A percentile compares a stretch with the other conserved stretches of the same genome.
phyloP scores from a whole-genome alignment of 2,797 vertebrate genomes.

The Iguana delicatissima region DNA sequence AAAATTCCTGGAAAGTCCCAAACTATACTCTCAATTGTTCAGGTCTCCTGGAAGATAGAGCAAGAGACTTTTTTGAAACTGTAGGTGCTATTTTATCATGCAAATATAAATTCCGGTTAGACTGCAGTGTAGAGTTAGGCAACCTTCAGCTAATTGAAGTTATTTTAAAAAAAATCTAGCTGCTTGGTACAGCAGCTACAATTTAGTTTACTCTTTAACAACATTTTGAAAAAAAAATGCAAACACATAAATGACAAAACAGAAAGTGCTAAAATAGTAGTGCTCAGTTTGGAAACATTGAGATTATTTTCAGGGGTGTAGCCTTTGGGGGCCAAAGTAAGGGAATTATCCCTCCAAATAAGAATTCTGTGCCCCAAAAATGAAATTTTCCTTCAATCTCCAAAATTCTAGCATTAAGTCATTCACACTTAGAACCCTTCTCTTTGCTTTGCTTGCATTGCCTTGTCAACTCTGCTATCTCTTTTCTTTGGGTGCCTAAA shows the following conservation, averaged over 20 bases:
- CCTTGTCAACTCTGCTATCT: too few species aligned
- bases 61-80: neutral
- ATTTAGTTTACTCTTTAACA: conserved; percentile 52
- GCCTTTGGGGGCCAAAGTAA: too few species aligned
- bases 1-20: neutral
- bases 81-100: conserved; percentile 13
- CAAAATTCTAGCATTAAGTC: too few species aligned
- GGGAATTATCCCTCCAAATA: too few species aligned
- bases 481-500: too few species aligned
- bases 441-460: too few species aligned
- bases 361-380: too few species aligned
- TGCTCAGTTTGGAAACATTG: conserved; percentile 60
- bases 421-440: too few species aligned
- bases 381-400: too few species aligned
- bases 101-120: neutral
- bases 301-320: conserved; percentile 43
- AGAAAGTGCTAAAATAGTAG: conserved; percentile 51
- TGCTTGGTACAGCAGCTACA: conserved; percentile 34
- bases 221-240: conserved; percentile 25
- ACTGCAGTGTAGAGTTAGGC: neutral
- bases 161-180: neutral
- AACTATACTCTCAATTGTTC: neutral
- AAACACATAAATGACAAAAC: conserved; percentile 27
- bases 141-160: neutral
- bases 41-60: neutral